Conservation (phyloP, 2,113 vertebrate genomes). For the Larimichthys crocea region DNA sequence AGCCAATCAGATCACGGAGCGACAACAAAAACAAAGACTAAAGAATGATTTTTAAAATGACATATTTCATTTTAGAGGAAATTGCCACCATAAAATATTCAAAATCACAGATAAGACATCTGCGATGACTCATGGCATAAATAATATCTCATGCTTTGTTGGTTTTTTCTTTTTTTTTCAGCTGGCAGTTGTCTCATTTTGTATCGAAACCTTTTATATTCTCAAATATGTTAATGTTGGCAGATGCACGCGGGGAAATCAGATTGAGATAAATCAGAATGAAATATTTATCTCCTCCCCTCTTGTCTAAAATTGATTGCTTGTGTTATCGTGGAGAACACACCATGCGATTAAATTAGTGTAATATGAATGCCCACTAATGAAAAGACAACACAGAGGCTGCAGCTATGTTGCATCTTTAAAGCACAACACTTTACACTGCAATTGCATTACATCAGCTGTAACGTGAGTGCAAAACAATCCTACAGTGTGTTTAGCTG, state of each 20-base stretch:
- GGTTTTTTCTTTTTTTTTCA: neutral
- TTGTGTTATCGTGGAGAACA: neutral
- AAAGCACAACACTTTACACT: neutral
- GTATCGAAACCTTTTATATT: neutral
- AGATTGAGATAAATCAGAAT: conserved; percentile 28
- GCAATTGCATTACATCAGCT: conserved; percentile 20
- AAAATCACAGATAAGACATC: conserved; percentile 22
- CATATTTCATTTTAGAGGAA: conserved; percentile 5
- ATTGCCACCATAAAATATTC: conserved; percentile 21
- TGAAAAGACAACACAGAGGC: conserved; percentile 19
- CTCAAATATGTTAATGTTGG: conserved; percentile 11
- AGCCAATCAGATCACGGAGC: neutral
- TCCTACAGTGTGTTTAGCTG: conserved; percentile 18
- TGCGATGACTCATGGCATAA: conserved; percentile 29
- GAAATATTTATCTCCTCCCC: conserved; percentile 47
- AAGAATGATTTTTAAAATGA: neutral
- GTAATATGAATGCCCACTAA: conserved; percentile 14
- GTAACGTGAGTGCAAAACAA: conserved; percentile 13
- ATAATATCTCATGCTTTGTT: conserved; percentile 25
- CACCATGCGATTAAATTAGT: conserved; percentile 17
- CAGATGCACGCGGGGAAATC: neutral
- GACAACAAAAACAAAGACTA: neutral
- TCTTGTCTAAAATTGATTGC: conserved; percentile 20
- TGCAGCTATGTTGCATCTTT: neutral
- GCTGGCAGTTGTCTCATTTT: conserved; percentile 11